Percentiles rank a stretch among this genome's conserved stretches.
These are phyloP conservation scores for Anoplopoma fimbria DNA, from an alignment of 2,113 vertebrate genomes.

Conservation along the genomic window DNA sequence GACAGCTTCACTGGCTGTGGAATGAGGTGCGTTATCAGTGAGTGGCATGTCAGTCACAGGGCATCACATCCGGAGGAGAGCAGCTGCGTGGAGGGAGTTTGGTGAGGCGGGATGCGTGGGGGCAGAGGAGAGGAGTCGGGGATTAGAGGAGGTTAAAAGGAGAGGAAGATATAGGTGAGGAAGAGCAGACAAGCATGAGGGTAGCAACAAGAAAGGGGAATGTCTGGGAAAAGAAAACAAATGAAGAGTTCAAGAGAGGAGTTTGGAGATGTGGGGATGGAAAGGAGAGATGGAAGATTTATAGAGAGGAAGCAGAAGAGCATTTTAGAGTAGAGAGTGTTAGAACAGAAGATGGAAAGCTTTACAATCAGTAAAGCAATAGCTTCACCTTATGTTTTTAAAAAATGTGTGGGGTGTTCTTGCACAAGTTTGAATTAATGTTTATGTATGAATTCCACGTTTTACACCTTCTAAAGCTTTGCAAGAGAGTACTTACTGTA, in stretches of 20 bases:
- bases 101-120: slow-evolving; percentile 31
- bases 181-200: slow-evolving; percentile 36
- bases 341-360: too few relatives aligned
- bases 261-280: slow-evolving; percentile 36
- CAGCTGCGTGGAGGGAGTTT: slow-evolving; percentile 24
- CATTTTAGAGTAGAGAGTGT: not conserved
- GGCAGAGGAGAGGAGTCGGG: slow-evolving; percentile 25
- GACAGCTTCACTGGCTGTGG: slow-evolving; percentile 73
- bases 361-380: not conserved
- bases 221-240: slow-evolving; percentile 34
- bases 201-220: slow-evolving; percentile 26
- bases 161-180: slow-evolving; percentile 40
- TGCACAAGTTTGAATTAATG: not conserved
- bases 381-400: not conserved
- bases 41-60: slow-evolving; percentile 76
- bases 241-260: slow-evolving; percentile 23
- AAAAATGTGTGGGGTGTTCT: not conserved
- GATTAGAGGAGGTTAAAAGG: slow-evolving; percentile 67
- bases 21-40: slow-evolving; percentile 83
- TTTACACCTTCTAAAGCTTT: not conserved
- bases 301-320: not conserved
- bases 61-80: slow-evolving; percentile 56
- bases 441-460: not conserved
- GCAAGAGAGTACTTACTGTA: not conserved
- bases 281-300: not conserved